Base-by-base conservation (phyloP, 1,140 invertebrate species). In the Hycleus phaleratus region DNA sequence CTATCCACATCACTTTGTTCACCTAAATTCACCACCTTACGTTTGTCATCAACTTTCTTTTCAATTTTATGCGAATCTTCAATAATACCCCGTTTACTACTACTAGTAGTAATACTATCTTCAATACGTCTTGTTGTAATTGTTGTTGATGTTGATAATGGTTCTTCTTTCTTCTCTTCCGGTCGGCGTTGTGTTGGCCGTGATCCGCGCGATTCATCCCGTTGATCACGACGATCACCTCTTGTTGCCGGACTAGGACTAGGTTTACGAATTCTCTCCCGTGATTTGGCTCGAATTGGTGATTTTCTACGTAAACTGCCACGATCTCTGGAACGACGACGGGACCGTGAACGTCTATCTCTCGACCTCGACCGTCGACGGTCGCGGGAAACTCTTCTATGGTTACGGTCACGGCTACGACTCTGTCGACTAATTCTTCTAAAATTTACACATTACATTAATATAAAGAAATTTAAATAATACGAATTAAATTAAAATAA, bases 341-440 rank as follows among this genome's bases (percentile, higher is more conserved):
- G 67, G 38, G 68, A 70, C n/a, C 69, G 58, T 3, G 72, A 73
- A 12, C 72, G 60, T 26, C 66, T 58, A 9, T 69, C 69, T 7
- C 70, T 45, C 5, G 64, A 65, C 42, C 69, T 58, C 7, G 68
- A 66, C 46, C 66, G 44, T 50, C 69, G 62, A 44, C 67, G 62
- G 26, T 69, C 68, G 3, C 64, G 57, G 4, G 68, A 63, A 8
- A 64, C 56, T 59, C 68, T 51, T 11, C 63, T 47, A 43, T 62
- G 61, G 26, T 61, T 64, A 11, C 69, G 58, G 24, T 68, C 65
- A 18, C 68, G 61, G 48, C 65, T 71, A 38, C 70, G 59, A 42
- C 68, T 69, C 38, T 69, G 61, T 38, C 69, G 54, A 32, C 7
- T 32, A 11, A 67, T 57, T 49, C 65, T 62, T 47, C 68, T 69